These are phyloP conservation scores for Oryzias javanicus DNA, from an alignment of 2,113 vertebrate genomes.

Conservation along the genomic window DNA sequence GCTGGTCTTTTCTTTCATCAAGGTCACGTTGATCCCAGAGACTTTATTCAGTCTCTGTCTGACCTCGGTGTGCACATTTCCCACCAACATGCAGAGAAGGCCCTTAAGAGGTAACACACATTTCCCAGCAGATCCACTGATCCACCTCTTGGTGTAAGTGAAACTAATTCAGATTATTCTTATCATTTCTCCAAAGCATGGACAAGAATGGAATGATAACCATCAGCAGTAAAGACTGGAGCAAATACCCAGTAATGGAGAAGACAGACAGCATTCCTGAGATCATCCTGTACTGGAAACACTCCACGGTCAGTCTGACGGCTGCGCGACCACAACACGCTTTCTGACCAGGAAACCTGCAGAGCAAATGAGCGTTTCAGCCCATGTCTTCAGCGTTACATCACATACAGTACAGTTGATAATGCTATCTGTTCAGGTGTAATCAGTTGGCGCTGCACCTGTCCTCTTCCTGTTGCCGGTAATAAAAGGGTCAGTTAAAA, in stretches of 20 bases:
- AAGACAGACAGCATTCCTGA: constrained; percentile 91
- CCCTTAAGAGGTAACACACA: constrained; percentile 84
- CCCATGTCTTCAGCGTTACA: too few species aligned
- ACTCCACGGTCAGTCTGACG: constrained; percentile 85
- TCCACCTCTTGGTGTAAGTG: background rate
- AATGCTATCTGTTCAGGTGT: background rate
- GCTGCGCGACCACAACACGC: background rate
- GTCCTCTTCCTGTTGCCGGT: background rate
- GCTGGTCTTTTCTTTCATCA: constrained; percentile 1
- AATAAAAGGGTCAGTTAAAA: constrained; percentile 5
- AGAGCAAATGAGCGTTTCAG: too few species aligned
- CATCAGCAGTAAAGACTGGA: constrained; percentile 92
- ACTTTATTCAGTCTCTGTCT: constrained; percentile 89
- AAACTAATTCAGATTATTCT: background rate
- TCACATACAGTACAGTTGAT: fast-evolving
- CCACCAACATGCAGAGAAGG: constrained; percentile 87
- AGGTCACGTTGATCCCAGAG: constrained; percentile 86
- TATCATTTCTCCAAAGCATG: constrained; percentile 79
- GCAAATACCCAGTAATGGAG: constrained; percentile 85
- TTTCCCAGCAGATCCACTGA: background rate
- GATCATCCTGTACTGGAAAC: constrained; percentile 99
- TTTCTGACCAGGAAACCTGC: too few species aligned
- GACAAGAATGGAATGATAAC: constrained; percentile 95
- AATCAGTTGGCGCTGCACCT: background rate
- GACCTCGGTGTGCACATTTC: constrained; percentile 94